Percentiles rank a stretch among this genome's conserved stretches.
These are phyloP conservation scores for Ornithoptera priamus DNA, from an alignment of 2,888 invertebrate genomes.

Conservation along the genomic window DNA sequence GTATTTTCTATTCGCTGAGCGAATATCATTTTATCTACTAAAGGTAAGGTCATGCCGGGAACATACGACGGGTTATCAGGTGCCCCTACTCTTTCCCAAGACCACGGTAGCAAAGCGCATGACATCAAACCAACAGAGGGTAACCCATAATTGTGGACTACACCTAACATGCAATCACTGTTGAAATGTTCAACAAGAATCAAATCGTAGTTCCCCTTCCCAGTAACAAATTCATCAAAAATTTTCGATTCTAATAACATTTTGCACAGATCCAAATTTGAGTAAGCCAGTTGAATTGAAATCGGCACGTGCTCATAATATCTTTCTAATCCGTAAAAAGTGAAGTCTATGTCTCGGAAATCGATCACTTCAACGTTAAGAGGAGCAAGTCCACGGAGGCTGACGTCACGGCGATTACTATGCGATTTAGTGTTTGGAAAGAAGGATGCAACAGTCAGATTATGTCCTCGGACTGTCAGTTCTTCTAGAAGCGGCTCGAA, in stretches of 20 bases:
- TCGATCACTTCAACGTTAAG: conserved; percentile 48
- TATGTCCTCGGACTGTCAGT: conserved; percentile 62
- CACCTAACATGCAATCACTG: conserved; percentile 69
- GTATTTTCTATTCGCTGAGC: conserved; percentile 65
- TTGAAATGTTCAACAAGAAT: conserved; percentile 73
- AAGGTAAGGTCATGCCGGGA: conserved; percentile 48
- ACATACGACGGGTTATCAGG: conserved; percentile 66
- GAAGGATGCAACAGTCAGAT: conserved; percentile 70
- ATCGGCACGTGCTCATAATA: conserved; percentile 40
- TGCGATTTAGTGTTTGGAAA: conserved; percentile 50
- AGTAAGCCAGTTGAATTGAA: conserved; percentile 38
- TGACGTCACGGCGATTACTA: conserved; percentile 50
- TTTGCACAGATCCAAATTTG: conserved; percentile 48
- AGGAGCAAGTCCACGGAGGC: conserved; percentile 40
- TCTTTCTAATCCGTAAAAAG: conserved; percentile 37
- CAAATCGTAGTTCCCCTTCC: conserved; percentile 62
- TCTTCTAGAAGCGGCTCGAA: conserved; percentile 67
- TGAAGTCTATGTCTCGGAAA: conserved; percentile 41
- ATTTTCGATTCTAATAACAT: conserved; percentile 43
- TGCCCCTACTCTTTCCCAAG: conserved; percentile 51
- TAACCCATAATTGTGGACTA: conserved; percentile 60
- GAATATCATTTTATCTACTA: conserved; percentile 61
- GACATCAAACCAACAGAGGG: conserved; percentile 67
- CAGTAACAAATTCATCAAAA: conserved; percentile 50
- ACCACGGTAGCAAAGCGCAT: conserved; percentile 61